Percentiles rank a stretch among this genome's conserved stretches.
Conservation (phyloP, 1,140 invertebrate species). For the Eulimnadia texana region DNA sequence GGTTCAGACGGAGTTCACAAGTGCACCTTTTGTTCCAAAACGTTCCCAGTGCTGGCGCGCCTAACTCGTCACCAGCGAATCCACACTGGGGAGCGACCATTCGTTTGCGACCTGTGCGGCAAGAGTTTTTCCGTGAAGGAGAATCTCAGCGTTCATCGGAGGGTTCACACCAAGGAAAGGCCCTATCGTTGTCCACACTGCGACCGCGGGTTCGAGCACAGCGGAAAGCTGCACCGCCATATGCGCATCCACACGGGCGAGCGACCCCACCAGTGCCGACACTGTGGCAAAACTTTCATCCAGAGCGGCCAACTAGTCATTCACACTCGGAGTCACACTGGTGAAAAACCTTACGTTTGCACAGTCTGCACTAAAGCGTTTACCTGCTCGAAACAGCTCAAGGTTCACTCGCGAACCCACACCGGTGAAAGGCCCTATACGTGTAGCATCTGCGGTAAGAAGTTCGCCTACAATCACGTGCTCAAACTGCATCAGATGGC, state of each 20-base stretch:
- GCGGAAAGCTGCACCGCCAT: slow-evolving; percentile 76
- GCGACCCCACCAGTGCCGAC: slow-evolving; percentile 62
- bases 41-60: slow-evolving; percentile 77
- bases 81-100: slow-evolving; percentile 68
- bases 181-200: slow-evolving; percentile 81
- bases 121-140: slow-evolving; percentile 85
- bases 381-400: slow-evolving; percentile 77
- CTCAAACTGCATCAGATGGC: slow-evolving; percentile 76
- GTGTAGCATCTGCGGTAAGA: slow-evolving; percentile 62
- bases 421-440: slow-evolving; percentile 60
- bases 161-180: slow-evolving; percentile 72
- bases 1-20: slow-evolving; percentile 67
- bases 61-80: slow-evolving; percentile 79
- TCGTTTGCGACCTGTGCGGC: slow-evolving; percentile 80
- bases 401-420: slow-evolving; percentile 71
- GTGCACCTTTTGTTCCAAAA: slow-evolving; percentile 82
- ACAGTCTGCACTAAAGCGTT: slow-evolving; percentile 50
- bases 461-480: slow-evolving; percentile 76
- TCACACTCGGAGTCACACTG: slow-evolving; percentile 65
- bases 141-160: slow-evolving; percentile 76
- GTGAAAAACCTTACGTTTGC: slow-evolving; percentile 82
- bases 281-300: slow-evolving; percentile 75
- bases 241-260: slow-evolving; percentile 73
- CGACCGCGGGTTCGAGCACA: slow-evolving; percentile 78
- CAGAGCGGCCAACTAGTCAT: slow-evolving; percentile 58